A percentile compares a stretch with the other conserved stretches of the same genome.
Evolutionary conservation across 2,797 vertebrate species (phyloP).

Genomic region (Pogoniulus pusillus): DNA sequence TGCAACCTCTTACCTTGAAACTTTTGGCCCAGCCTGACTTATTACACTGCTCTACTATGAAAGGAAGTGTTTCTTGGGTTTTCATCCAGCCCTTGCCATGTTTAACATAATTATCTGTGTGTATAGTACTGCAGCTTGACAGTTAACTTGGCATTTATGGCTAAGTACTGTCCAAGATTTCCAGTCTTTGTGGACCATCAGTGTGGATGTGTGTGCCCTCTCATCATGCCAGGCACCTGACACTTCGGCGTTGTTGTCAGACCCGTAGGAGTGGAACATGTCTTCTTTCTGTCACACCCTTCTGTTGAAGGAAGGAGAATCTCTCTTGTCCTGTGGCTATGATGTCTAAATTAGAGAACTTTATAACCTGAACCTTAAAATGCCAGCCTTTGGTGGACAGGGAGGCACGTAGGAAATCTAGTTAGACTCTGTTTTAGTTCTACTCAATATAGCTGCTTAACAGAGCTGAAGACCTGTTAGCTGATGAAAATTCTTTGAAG

Average conservation of each 20-base stretch:
- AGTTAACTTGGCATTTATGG: not conserved
- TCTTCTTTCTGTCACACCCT: not conserved
- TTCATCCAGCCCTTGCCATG: not conserved
- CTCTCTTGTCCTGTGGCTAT: not conserved
- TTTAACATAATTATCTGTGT: not conserved
- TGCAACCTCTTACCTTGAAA: not conserved
- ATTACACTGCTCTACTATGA: not conserved
- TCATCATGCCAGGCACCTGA: not conserved
- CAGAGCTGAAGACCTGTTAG: not conserved
- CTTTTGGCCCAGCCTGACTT: not conserved
- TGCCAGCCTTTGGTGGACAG: not conserved
- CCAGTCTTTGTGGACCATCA: not conserved
- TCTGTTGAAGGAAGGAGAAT: not conserved
- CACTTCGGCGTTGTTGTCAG: not conserved
- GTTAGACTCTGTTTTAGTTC: not conserved
- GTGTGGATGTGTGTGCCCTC: accelerated
- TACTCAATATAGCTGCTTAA: not conserved
- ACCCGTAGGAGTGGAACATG: not conserved
- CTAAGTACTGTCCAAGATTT: not conserved
- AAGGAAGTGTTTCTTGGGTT: not conserved
- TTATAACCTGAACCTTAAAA: not conserved
- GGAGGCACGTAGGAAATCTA: not conserved
- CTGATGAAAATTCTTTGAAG: not conserved
- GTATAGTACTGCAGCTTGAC: not conserved
- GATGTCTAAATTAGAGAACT: not conserved